A percentile compares a stretch with the other conserved stretches of the same genome.
Conservation (phyloP, 2,113 vertebrate genomes). For the Odobenus rosmarus region DNA sequence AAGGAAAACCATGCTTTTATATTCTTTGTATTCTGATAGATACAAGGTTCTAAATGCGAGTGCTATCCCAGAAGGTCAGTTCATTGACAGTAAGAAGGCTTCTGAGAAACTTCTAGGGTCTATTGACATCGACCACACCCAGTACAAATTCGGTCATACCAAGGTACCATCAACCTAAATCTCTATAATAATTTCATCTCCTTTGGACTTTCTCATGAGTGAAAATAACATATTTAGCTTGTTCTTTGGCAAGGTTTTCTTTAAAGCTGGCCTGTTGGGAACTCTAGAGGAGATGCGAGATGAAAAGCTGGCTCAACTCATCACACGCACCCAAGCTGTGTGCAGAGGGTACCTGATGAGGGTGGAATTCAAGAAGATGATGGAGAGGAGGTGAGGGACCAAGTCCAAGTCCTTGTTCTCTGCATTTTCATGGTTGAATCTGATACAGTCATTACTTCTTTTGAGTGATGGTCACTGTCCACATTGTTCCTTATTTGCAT, state of each 20-base stretch:
- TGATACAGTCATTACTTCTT: background rate
- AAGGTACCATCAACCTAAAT: slow-evolving; percentile 85
- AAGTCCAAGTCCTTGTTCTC: background rate
- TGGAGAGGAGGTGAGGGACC: slow-evolving; percentile 87
- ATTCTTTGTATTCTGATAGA: slow-evolving; percentile 74
- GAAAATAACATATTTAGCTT: background rate
- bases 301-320: slow-evolving; percentile 91
- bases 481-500: background rate
- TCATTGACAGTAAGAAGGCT: slow-evolving; percentile 92
- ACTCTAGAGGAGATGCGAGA: slow-evolving; percentile 91
- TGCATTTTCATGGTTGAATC: background rate
- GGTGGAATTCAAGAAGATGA: slow-evolving; percentile 91
- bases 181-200: background rate
- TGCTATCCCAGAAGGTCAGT: slow-evolving; percentile 88
- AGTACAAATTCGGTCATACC: slow-evolving; percentile 94
- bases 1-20: background rate
- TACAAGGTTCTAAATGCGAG: slow-evolving; percentile 88
- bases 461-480: background rate
- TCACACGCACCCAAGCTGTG: slow-evolving; percentile 89
- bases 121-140: slow-evolving; percentile 91
- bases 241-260: slow-evolving; percentile 88
- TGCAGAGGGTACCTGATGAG: slow-evolving; percentile 91
- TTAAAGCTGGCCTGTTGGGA: slow-evolving; percentile 93
- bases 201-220: background rate
- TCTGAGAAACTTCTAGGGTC: slow-evolving; percentile 93